These are phyloP conservation scores for Rhopilema esculentum DNA, from an alignment of 30 jellyfish, hydroid and myxozoan species.

Conservation along the genomic window DNA sequence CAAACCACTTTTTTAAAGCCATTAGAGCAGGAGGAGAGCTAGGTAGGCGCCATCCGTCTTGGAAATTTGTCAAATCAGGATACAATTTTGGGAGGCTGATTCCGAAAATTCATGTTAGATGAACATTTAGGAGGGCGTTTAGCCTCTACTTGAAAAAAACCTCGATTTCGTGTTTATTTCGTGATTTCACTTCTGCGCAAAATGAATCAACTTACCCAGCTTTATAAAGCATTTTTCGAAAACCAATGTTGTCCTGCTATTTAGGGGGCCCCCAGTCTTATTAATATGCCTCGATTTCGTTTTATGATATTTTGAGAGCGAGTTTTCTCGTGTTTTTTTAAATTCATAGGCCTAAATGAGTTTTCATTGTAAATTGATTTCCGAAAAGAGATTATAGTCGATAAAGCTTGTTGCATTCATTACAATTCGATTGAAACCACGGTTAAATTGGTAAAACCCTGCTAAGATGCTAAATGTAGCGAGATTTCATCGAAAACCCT, in stretches of 20 bases:
- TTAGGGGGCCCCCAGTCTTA: not conserved
- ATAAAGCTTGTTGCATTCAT: conserved; percentile 2
- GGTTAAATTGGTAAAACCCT: conserved; percentile 6
- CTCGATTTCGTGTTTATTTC: not conserved
- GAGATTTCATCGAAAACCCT: conserved; percentile 10
- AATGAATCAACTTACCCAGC: not conserved
- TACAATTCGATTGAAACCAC: conserved; percentile 12
- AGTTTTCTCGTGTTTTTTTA: not conserved
- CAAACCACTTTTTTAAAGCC: too few relatives aligned
- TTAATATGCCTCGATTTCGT: not conserved
- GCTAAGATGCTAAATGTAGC: too few relatives aligned
- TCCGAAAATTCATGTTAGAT: not conserved
- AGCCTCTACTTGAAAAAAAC: not conserved
- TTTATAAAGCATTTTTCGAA: not conserved
- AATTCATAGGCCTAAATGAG: not conserved
- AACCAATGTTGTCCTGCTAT: not conserved
- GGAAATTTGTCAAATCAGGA: not conserved
- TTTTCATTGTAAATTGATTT: not conserved
- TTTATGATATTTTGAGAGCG: not conserved
- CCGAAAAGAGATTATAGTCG: not conserved
- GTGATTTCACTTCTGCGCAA: not conserved
- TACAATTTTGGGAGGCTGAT: not conserved
- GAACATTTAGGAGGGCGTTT: not conserved
- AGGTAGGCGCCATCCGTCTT: not conserved
- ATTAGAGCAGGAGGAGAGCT: not conserved